Conservation (phyloP, 2,113 vertebrate genomes). For the Labrus mixtus region DNA sequence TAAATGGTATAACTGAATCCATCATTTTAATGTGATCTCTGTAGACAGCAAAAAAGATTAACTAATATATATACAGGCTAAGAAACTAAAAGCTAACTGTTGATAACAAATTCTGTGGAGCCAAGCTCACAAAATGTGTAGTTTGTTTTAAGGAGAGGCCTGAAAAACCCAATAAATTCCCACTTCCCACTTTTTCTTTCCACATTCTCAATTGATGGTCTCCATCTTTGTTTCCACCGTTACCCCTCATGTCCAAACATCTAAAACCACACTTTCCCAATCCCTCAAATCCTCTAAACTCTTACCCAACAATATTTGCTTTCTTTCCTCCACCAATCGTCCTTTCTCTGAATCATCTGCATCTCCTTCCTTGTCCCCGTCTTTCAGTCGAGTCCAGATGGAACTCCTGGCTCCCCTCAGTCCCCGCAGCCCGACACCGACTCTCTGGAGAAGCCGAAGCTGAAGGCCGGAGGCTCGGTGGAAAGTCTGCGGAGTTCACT, state of each 20-base stretch:
- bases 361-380: conserved; percentile 30
- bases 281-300: not conserved
- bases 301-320: conserved; percentile 2
- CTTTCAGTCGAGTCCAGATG: conserved; percentile 89
- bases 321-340: conserved; percentile 7
- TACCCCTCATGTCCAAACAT: not conserved
- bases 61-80: too few species aligned
- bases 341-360: conserved; percentile 27
- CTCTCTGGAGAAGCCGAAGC: conserved; percentile 94
- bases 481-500: conserved; percentile 97
- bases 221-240: not conserved
- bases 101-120: too few species aligned
- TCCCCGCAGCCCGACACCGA: conserved; percentile 87
- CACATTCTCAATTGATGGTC: not conserved
- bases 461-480: conserved; percentile 95
- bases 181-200: not conserved
- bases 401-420: conserved; percentile 86
- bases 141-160: too few species aligned
- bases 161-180: too few species aligned
- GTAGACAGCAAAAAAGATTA: too few species aligned
- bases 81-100: too few species aligned
- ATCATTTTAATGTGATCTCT: too few species aligned
- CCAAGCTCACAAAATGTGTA: too few species aligned
- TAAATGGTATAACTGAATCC: too few species aligned
- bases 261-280: not conserved